Percentiles rank a stretch among this genome's conserved stretches.
phyloP scores from a whole-genome alignment of 2,113 vertebrate genomes.

The Podarcis cretensis region DNA sequence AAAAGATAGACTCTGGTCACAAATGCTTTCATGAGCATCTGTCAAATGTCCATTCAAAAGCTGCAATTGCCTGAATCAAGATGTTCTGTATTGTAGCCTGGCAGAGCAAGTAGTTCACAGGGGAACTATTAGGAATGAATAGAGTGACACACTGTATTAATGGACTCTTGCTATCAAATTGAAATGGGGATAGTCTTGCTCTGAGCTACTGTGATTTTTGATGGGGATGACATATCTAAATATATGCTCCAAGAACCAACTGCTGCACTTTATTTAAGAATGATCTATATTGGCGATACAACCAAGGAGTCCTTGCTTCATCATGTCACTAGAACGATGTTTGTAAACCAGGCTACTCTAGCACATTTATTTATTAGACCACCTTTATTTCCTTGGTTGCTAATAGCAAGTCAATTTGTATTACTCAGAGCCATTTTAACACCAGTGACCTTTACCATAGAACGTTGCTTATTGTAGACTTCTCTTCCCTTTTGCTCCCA shows the following conservation, averaged over 20 bases:
- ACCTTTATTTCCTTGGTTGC: not conserved
- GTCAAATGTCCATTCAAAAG: not conserved
- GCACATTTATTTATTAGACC: not conserved
- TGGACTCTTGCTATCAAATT: not conserved
- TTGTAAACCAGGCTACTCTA: not conserved
- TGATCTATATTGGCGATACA: not conserved
- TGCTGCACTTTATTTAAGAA: not conserved
- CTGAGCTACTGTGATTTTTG: not conserved
- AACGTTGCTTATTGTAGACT: conserved; percentile 12
- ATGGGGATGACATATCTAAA: not conserved
- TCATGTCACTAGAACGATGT: not conserved
- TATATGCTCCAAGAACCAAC: not conserved
- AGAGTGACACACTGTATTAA: not conserved
- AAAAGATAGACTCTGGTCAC: not conserved
- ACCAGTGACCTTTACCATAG: conserved; percentile 12
- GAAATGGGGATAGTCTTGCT: not conserved
- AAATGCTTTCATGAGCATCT: not conserved
- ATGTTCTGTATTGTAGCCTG: not conserved
- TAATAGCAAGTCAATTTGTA: conserved; percentile 23
- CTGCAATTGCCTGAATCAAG: not conserved
- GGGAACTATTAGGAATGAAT: not conserved
- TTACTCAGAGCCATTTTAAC: not conserved
- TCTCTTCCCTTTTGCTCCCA: conserved; percentile 22
- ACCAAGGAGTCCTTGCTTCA: not conserved
- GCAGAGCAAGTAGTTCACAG: not conserved